These are phyloP conservation scores for Semnornis frantzii DNA, from an alignment of 2,113 vertebrate genomes.

Conservation along the genomic window DNA sequence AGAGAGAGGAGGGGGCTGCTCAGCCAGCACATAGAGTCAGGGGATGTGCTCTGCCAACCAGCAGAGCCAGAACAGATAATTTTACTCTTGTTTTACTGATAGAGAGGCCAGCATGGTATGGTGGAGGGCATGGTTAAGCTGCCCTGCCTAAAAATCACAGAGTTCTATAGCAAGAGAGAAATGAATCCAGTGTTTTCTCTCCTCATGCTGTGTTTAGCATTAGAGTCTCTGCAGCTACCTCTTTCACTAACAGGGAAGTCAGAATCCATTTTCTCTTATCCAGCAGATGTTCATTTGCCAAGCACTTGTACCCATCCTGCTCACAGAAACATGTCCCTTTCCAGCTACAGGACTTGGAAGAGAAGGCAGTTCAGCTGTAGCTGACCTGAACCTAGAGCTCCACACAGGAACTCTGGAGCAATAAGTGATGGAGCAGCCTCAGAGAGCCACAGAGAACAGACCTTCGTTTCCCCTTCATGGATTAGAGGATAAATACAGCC, in stretches of 20 bases:
- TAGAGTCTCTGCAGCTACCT: not conserved
- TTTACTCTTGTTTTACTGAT: not conserved
- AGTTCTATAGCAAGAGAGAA: not conserved
- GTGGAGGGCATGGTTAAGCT: not conserved
- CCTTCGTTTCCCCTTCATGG: not conserved
- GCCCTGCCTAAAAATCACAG: not conserved
- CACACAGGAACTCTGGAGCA: not conserved
- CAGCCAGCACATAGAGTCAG: not conserved
- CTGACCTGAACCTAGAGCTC: not conserved
- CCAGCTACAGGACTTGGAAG: not conserved
- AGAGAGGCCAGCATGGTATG: rapidly evolving
- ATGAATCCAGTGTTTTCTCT: not conserved
- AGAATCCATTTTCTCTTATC: not conserved
- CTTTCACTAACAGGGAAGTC: not conserved
- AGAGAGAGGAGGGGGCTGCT: not conserved
- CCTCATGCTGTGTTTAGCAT: not conserved
- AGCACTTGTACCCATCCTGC: not conserved
- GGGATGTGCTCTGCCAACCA: not conserved
- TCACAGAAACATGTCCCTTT: not conserved
- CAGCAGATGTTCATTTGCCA: not conserved
- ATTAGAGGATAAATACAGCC: not conserved
- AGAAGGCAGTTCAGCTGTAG: not conserved
- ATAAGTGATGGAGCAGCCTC: not conserved
- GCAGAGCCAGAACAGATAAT: not conserved
- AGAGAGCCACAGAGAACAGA: not conserved